phyloP scores from a whole-genome alignment of 2,888 invertebrate genomes.

The Caradrina clavipalpis region DNA sequence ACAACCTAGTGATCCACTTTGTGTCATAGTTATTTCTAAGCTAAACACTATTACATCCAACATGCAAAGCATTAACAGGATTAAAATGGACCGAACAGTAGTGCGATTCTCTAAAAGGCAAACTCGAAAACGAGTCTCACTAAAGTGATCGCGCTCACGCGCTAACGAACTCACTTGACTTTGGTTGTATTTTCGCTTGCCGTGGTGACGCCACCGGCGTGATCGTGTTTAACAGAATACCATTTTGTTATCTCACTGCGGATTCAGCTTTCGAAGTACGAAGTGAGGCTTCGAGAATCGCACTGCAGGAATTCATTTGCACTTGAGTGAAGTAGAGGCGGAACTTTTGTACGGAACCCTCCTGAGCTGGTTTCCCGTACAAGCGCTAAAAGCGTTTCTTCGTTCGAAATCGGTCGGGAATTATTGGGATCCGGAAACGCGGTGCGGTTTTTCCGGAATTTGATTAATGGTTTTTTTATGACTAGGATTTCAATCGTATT shows the following conservation, averaged over 20 bases:
- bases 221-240: no score
- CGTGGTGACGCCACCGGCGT: no score
- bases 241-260: no score
- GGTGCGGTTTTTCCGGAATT: neutral
- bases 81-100: slow-evolving; percentile 30
- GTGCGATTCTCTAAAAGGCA: no score
- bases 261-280: no score
- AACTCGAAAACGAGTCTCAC: no score
- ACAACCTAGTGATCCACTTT: slow-evolving; percentile 2
- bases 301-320: slow-evolving; percentile 51
- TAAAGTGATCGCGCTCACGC: no score
- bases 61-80: slow-evolving; percentile 9
- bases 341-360: slow-evolving; percentile 36
- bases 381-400: slow-evolving; percentile 18
- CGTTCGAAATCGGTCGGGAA: neutral
- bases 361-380: slow-evolving; percentile 20
- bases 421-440: neutral
- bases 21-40: slow-evolving; percentile 4
- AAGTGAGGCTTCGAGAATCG: no score
- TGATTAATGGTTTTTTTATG: slow-evolving; percentile 3
- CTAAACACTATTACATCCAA: slow-evolving; percentile 3
- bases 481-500: neutral
- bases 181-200: no score
- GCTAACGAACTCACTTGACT: no score
- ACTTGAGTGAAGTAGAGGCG: slow-evolving; percentile 37